A percentile compares a stretch with the other conserved stretches of the same genome.
These are phyloP conservation scores for Lepeophtheirus salmonis DNA, from an alignment of 1,140 invertebrate species.

Conservation along the genomic window DNA sequence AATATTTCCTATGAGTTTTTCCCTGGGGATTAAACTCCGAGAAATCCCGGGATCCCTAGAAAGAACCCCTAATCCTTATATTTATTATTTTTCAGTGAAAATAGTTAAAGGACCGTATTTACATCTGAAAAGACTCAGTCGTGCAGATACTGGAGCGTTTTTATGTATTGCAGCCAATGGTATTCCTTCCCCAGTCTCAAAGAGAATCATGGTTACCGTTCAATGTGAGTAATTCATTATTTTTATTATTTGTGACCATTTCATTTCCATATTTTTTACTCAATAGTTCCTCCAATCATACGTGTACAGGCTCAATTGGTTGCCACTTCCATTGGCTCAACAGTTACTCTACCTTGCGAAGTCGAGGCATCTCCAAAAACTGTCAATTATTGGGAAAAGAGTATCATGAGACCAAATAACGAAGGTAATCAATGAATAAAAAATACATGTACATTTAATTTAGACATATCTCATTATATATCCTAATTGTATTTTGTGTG, in stretches of 20 bases:
- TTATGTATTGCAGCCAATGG: slow-evolving; percentile 58
- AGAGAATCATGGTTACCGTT: slow-evolving; percentile 20
- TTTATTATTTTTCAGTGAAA: slow-evolving; percentile 4
- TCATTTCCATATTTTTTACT: neutral
- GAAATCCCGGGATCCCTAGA: too few species aligned
- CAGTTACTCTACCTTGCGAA: slow-evolving; percentile 67
- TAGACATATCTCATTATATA: neutral
- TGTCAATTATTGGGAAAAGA: slow-evolving; percentile 57
- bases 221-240: slow-evolving; percentile 14
- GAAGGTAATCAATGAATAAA: neutral
- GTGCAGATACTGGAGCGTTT: slow-evolving; percentile 43
- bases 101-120: slow-evolving; percentile 1
- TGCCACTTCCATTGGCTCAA: slow-evolving; percentile 57
- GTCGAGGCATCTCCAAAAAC: slow-evolving; percentile 72
- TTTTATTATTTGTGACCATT: neutral
- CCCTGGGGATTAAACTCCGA: too few species aligned
- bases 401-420: neutral
- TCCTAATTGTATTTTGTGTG: neutral
- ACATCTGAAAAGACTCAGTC: slow-evolving; percentile 21
- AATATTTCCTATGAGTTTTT: too few species aligned
- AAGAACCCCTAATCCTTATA: too few species aligned
- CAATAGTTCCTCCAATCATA: slow-evolving; percentile 63
- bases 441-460: neutral
- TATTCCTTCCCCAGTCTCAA: slow-evolving; percentile 34
- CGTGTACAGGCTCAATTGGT: slow-evolving; percentile 71